Conservation (phyloP, 2,888 invertebrate species). For the Amblyjoppa fuscipennis region DNA sequence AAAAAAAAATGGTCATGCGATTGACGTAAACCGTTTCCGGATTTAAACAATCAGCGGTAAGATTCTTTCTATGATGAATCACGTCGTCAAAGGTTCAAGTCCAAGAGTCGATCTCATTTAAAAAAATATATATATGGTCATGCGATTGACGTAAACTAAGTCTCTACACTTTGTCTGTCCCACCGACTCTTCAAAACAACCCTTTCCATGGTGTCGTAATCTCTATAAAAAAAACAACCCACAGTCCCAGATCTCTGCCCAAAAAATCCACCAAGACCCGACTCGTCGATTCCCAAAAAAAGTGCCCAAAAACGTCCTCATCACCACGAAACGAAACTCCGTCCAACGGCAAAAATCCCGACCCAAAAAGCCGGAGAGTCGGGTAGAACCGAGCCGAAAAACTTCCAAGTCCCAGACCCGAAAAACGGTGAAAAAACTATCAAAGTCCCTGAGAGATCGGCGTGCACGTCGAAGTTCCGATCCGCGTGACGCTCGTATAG, state of each 20-base stretch:
- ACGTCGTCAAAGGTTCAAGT: background rate
- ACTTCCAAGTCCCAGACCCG: slow-evolving; percentile 21
- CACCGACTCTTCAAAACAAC: background rate
- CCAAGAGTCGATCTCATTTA: background rate
- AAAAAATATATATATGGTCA: background rate
- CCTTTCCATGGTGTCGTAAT: background rate
- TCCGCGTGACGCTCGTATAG: slow-evolving; percentile 56
- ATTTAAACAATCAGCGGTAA: slow-evolving; percentile 10
- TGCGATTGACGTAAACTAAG: background rate
- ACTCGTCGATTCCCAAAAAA: background rate
- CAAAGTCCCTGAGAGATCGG: slow-evolving; percentile 41
- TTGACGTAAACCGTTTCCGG: slow-evolving; percentile 3
- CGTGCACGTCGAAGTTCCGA: slow-evolving; percentile 34
- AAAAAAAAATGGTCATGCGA: too few species aligned
- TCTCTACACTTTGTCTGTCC: background rate
- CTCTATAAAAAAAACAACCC: background rate
- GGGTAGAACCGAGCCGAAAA: slow-evolving; percentile 19
- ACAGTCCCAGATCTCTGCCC: background rate
- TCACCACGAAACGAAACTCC: slow-evolving; percentile 6
- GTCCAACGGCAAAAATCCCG: slow-evolving; percentile 9
- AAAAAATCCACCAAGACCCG: background rate
- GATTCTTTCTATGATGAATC: background rate
- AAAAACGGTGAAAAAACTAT: slow-evolving; percentile 42
- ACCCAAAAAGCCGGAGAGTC: background rate
- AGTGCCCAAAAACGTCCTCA: background rate